phyloP scores from a whole-genome alignment of 2,113 vertebrate species.

The Neopipo cinnamomea region DNA sequence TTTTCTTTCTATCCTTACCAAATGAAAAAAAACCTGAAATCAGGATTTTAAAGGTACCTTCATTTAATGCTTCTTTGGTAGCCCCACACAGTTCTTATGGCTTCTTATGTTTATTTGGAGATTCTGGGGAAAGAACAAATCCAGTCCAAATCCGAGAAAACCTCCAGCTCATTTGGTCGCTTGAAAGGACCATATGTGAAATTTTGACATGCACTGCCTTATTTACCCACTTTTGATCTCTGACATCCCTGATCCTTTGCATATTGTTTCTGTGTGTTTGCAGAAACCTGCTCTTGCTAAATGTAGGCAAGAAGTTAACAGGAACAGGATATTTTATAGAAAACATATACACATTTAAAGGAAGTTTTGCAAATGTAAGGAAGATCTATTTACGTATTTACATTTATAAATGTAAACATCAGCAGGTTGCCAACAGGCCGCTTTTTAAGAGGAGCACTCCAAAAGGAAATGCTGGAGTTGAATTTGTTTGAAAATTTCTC shows the following conservation, averaged over 20 bases:
- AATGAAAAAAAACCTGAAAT: not conserved
- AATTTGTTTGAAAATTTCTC: not conserved
- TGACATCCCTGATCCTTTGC: not conserved
- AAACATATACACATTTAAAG: not conserved
- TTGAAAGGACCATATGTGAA: not conserved
- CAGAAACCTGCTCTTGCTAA: constrained; percentile 49
- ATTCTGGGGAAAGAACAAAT: not conserved
- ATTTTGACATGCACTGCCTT: not conserved
- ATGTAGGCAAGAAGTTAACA: constrained; percentile 34
- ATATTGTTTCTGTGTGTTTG: constrained; percentile 32
- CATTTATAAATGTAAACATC: not conserved
- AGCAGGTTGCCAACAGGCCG: not conserved
- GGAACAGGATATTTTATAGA: constrained; percentile 58
- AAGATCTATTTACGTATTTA: constrained; percentile 19
- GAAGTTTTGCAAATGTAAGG: not conserved
- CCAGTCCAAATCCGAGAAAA: not conserved
- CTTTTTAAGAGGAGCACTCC: not conserved
- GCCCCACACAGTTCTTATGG: not conserved
- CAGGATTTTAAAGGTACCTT: not conserved
- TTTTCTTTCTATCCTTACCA: not conserved
- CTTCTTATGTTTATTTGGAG: not conserved
- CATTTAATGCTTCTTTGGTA: not conserved
- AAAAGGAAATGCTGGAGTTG: not conserved
- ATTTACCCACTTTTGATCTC: not conserved
- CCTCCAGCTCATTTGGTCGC: not conserved